phyloP scores from a whole-genome alignment of 1,140 invertebrate species.

The Bombus sibiricus region DNA sequence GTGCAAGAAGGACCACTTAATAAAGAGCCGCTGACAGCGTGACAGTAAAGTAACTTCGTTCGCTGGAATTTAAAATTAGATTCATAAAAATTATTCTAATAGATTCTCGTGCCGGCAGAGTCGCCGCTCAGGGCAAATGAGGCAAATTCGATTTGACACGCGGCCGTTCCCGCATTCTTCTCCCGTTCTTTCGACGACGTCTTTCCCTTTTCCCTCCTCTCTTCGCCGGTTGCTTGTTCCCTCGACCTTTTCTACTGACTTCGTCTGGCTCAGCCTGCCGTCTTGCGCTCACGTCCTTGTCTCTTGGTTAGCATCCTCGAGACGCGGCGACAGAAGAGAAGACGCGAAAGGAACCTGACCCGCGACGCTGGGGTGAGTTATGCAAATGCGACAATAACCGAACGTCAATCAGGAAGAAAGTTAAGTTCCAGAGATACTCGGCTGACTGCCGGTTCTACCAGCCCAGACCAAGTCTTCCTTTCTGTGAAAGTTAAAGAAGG shows the following conservation, averaged over 20 bases:
- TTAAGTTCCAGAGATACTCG: slow-evolving; percentile 71
- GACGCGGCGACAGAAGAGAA: slow-evolving; percentile 49
- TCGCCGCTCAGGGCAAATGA: slow-evolving; percentile 75
- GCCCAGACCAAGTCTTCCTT: slow-evolving; percentile 15
- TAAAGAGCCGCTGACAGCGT: slow-evolving; percentile 77
- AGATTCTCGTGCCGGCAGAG: slow-evolving; percentile 75
- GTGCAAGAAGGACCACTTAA: slow-evolving; percentile 71
- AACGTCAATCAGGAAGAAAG: slow-evolving; percentile 81
- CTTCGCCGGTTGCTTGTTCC: slow-evolving; percentile 11
- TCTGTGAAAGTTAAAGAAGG: slow-evolving; percentile 64
- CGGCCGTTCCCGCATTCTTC: slow-evolving; percentile 68
- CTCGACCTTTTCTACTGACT: not conserved
- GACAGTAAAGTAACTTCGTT: slow-evolving; percentile 79
- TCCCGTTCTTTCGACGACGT: slow-evolving; percentile 57
- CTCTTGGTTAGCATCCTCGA: slow-evolving; percentile 64
- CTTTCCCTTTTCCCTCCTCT: slow-evolving; percentile 25
- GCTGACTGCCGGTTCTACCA: slow-evolving; percentile 13
- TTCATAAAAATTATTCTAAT: slow-evolving; percentile 84
- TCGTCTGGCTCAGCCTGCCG: not conserved
- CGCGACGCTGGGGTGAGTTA: slow-evolving; percentile 70
- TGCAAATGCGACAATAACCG: slow-evolving; percentile 81
- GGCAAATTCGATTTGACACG: slow-evolving; percentile 83
- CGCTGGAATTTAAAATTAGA: slow-evolving; percentile 82
- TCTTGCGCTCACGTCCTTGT: slow-evolving; percentile 51
- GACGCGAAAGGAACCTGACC: slow-evolving; percentile 41